Conservation (phyloP, 2,888 invertebrate species). For the Kuschelorhynchus macadamiae region DNA sequence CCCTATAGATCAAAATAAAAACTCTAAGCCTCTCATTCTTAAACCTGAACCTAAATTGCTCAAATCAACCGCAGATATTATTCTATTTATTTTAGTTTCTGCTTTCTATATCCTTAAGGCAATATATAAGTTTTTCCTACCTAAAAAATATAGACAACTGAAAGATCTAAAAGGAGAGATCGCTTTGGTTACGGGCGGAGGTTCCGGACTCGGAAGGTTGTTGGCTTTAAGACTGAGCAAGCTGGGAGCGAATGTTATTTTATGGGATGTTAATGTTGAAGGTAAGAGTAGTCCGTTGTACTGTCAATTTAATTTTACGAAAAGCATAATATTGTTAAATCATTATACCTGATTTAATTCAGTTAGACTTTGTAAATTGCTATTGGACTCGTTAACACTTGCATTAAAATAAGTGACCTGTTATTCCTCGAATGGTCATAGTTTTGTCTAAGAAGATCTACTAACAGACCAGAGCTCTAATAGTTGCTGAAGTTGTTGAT, state of each 20-base stretch:
- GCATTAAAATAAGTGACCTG: too few species aligned
- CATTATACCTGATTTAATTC: too few species aligned
- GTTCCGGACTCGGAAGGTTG: constrained; percentile 86
- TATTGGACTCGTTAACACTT: too few species aligned
- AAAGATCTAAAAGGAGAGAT: constrained; percentile 83
- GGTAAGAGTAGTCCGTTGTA: too few species aligned
- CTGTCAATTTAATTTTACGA: too few species aligned
- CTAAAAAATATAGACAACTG: constrained; percentile 75
- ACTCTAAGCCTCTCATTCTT: background rate
- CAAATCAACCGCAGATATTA: constrained; percentile 72
- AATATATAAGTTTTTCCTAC: constrained; percentile 67
- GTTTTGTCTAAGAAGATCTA: too few species aligned
- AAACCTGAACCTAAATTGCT: constrained; percentile 69
- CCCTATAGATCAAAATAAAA: background rate
- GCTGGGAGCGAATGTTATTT: constrained; percentile 83
- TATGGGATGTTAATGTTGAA: constrained; percentile 91
- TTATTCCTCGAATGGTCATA: too few species aligned
- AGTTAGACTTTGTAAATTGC: too few species aligned
- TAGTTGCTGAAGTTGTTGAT: too few species aligned
- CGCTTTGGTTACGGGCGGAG: constrained; percentile 91
- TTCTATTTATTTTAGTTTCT: constrained; percentile 62
- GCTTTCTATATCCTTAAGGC: constrained; percentile 62
- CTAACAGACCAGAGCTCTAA: too few species aligned
- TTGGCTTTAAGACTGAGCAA: constrained; percentile 82
- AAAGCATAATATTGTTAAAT: too few species aligned